Conservation (phyloP, 2,888 invertebrate genomes). For the Salpingus planirostris region DNA sequence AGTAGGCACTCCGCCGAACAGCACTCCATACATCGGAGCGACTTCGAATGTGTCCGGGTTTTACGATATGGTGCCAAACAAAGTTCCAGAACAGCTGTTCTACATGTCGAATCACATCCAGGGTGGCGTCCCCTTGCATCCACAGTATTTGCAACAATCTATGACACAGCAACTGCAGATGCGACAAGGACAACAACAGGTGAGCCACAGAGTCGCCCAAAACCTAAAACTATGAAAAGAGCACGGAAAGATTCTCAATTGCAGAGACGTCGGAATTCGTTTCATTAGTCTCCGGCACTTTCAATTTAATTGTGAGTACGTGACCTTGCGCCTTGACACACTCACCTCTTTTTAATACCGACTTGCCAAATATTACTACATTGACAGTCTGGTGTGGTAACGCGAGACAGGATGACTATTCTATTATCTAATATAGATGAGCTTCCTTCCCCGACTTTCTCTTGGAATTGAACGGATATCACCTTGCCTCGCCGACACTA, state of each 20-base stretch:
- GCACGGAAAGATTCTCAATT: too few relatives aligned
- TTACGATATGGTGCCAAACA: conserved; percentile 49
- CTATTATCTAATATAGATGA: too few relatives aligned
- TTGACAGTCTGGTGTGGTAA: too few relatives aligned
- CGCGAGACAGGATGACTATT: too few relatives aligned
- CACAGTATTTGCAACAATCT: conserved; percentile 33
- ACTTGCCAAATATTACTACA: conserved; percentile 6
- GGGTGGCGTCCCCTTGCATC: conserved; percentile 43
- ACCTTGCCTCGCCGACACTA: too few relatives aligned
- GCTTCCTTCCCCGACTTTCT: too few relatives aligned
- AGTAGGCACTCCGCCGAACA: conserved; percentile 44
- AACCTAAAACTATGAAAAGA: too few relatives aligned
- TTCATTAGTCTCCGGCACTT: not conserved
- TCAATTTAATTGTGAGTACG: not conserved
- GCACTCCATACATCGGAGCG: conserved; percentile 44
- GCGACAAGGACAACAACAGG: conserved; percentile 23
- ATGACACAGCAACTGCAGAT: conserved; percentile 32
- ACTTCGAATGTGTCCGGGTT: conserved; percentile 47
- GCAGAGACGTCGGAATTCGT: too few relatives aligned
- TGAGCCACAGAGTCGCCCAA: too few relatives aligned
- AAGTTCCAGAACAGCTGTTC: conserved; percentile 49
- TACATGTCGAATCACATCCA: conserved; percentile 52
- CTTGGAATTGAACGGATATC: too few relatives aligned
- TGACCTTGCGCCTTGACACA: conserved; percentile 27
- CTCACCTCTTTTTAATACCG: conserved; percentile 25